phyloP scores from a whole-genome alignment of 2,888 invertebrate species.

The Yponomeuta sedellus region DNA sequence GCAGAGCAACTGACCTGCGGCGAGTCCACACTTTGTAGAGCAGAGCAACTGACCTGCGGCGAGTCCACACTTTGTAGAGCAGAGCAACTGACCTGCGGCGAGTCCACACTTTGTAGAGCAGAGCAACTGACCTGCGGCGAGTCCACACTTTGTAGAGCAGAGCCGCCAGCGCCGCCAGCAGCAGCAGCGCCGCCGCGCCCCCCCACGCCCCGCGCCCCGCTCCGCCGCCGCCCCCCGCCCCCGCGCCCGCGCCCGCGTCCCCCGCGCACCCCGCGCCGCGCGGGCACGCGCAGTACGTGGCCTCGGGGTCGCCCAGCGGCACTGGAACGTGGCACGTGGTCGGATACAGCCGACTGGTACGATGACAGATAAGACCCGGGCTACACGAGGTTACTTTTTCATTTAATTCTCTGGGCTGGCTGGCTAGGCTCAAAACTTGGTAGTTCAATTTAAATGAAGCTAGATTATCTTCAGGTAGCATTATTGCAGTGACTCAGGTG shows the following conservation, averaged over 20 bases:
- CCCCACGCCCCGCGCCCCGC: slow-evolving; percentile 36
- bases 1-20: slow-evolving; percentile 57
- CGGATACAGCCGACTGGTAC: too few relatives aligned
- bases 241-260: slow-evolving; percentile 21
- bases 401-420: too few relatives aligned
- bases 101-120: too few relatives aligned
- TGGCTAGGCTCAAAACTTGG: too few relatives aligned
- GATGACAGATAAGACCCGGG: too few relatives aligned
- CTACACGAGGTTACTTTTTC: too few relatives aligned
- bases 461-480: too few relatives aligned
- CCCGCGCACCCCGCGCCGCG: slow-evolving; percentile 45
- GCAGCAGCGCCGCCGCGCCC: slow-evolving; percentile 36
- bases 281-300: slow-evolving; percentile 52
- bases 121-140: slow-evolving; percentile 53
- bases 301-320: slow-evolving; percentile 46
- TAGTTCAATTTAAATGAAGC: too few relatives aligned
- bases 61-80: too few relatives aligned
- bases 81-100: slow-evolving; percentile 57
- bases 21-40: too few relatives aligned
- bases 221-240: slow-evolving; percentile 20
- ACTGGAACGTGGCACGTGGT: slow-evolving; percentile 31
- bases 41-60: slow-evolving; percentile 57
- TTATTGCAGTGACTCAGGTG: too few relatives aligned
- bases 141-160: slow-evolving; percentile 44
- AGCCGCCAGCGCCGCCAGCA: slow-evolving; percentile 40